phyloP scores from a whole-genome alignment of 1,140 invertebrate genomes.

The Caenorhabditis tropicalis region DNA sequence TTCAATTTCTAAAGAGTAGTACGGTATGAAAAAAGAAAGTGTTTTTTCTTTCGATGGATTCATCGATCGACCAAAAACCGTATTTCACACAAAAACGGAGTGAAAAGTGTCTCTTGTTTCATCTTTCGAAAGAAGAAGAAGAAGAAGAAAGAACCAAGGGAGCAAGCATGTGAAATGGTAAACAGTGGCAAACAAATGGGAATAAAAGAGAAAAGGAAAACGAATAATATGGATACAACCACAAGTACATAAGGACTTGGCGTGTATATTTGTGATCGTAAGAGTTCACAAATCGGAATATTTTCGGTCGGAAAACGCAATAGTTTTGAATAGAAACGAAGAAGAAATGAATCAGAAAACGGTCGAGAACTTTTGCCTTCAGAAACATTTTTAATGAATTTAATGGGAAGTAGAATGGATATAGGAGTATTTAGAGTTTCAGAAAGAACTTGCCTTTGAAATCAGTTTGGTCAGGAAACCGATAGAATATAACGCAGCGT shows the following conservation, averaged over 20 bases:
- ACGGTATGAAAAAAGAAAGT: background rate
- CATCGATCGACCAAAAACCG: background rate
- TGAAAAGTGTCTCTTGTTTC: slow-evolving; percentile 5
- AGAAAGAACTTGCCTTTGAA: too few species aligned
- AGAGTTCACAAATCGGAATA: slow-evolving; percentile 33
- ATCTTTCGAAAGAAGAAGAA: background rate
- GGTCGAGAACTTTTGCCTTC: slow-evolving; percentile 10
- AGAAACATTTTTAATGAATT: background rate
- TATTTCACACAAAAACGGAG: background rate
- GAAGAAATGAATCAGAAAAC: background rate
- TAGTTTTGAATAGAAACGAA: background rate
- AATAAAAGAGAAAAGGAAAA: background rate
- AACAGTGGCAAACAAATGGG: slow-evolving; percentile 9
- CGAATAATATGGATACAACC: slow-evolving; percentile 20
- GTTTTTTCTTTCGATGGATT: background rate
- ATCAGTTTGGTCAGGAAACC: too few species aligned
- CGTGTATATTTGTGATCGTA: slow-evolving; percentile 17
- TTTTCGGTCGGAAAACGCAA: background rate
- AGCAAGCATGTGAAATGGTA: slow-evolving; percentile 30
- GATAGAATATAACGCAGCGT: too few species aligned
- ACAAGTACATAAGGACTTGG: slow-evolving; percentile 26
- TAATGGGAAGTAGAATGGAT: background rate
- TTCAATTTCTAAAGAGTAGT: background rate
- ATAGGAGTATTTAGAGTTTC: background rate
- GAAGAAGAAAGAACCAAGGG: background rate